Evolutionary conservation across 2,888 invertebrate genomes (phyloP).

Genomic region (Ctena decussata): DNA sequence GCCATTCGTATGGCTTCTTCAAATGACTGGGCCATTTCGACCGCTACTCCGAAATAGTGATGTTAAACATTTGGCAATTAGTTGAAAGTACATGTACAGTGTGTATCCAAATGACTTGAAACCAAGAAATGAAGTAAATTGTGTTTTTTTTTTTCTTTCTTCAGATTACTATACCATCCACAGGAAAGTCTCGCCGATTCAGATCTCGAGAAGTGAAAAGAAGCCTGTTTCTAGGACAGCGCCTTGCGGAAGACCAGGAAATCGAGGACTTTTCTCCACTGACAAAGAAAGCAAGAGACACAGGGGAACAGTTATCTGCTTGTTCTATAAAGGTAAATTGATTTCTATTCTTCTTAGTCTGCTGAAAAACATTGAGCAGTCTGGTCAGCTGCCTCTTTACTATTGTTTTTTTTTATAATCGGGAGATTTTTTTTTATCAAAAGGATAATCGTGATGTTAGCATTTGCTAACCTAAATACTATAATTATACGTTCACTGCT

Average conservation of each 20-base stretch:
- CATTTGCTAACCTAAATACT: too few relatives aligned
- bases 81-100: background rate
- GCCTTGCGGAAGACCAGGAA: conserved; percentile 32
- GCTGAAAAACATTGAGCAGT: too few relatives aligned
- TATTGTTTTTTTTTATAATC: too few relatives aligned
- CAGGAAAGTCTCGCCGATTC: background rate
- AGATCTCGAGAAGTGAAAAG: conserved; percentile 5
- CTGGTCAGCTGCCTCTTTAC: too few relatives aligned
- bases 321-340: conserved; percentile 3
- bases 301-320: background rate
- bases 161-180: conserved; percentile 14
- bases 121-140: background rate
- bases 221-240: conserved; percentile 44
- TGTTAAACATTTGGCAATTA: too few relatives aligned
- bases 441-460: too few relatives aligned
- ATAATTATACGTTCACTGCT: too few relatives aligned
- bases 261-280: conserved; percentile 30
- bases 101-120: background rate
- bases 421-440: too few relatives aligned
- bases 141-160: background rate
- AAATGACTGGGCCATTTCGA: too few relatives aligned
- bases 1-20: too few relatives aligned
- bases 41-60: too few relatives aligned
- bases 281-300: conserved; percentile 37
- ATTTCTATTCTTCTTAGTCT: too few relatives aligned